Base-by-base conservation (phyloP, 2,797 vertebrate genomes). In the Lacerta agilis region DNA sequence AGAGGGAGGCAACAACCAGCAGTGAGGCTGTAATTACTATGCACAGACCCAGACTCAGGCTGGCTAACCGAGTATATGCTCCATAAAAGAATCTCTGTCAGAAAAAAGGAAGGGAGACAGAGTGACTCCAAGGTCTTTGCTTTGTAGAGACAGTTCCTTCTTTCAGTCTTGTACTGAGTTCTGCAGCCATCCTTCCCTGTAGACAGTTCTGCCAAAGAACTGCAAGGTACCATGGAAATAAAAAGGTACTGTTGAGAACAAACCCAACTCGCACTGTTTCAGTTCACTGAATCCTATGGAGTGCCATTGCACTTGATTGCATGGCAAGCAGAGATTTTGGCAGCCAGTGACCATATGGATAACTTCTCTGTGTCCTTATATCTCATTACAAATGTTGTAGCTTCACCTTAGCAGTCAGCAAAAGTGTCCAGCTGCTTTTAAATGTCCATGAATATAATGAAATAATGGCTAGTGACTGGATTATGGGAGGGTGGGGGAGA, bases 91-190 rank as follows among this genome's bases (percentile, higher is more conserved):
- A 43, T 41, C 43, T 85, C 83, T 88, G 1, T 82, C 88, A 4
- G 36, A 84, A 79, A 67, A 9, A 89, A 33, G 41, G 17, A 67
- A 87, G 87, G 7, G 79, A 87, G 66, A 83, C 5, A 8, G 71
- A 0, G 0, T 49, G n/a, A n/a, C 33, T 91, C 49, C 43, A 85
- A 87, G 85, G 25, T 6, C 17, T 25, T 85, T 85, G 5, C 79
- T 91, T 85, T n/a, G 79, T 64, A 64, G 77, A 75, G 23, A 88
- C 71, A 87, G 36, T n/a, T 72, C 61, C 13, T 73, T 64, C 79
- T 58, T 91, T 91, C 89, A 86, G 25, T 41, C 58, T 41, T 33
- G 43, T 83, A 90, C 87, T 36, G 43, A 18, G 72, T 90, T 87
- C 89, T 67, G 41, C 43, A 78, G 67, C 27, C 7, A 29, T 13